Evolutionary conservation across 2,113 vertebrate species (phyloP), one percentile per base, ranked within the genome.

Genomic region (Phoxinus phoxinus): DNA sequence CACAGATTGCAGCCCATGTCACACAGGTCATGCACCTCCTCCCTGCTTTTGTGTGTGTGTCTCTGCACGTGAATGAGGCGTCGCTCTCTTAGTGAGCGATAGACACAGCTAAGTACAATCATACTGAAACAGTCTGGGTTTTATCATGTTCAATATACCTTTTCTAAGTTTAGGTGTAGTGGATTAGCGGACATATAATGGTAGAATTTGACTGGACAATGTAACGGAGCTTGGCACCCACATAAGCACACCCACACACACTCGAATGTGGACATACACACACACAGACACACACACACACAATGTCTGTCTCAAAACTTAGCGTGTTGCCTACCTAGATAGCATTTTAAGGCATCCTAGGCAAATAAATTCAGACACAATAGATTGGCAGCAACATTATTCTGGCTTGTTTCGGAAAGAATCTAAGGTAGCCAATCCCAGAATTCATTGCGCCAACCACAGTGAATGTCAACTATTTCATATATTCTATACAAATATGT

Each of bases 1-100:
- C 46, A 65, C 87, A 84, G 88, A 80, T 76, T 91, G 72, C n/a
- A 90, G 58, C 90, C 86, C 78, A 78, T 85, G 86, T 78, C 71
- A 85, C 19, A 46, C 23, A 51, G 79, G 84, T 65, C 53, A 63
- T 76, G 23, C 84, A 81, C 75, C 81, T 83, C 69, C 80, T 59
- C 56, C 41, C 74, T 83, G 30, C 65, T 82, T 25, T 32, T 85
- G 77, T 87, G 71, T 84, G 44, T 41, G 69, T 61, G 67, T 84
- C 3, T 79, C 41, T 71, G 67, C 10, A 46, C 35, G 2, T 48
- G 79, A 6, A 48, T 51, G 46, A 83, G 48, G 30, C 23, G 10
- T 58, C 51, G 30, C 21, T 51, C 25, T 6, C n/a, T 32, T 76
- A 71, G 35, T 3, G 19, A 71, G 19, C 3, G 30, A 72, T 72